These are phyloP conservation scores for Halyomorpha halys DNA, from an alignment of 1,140 invertebrate species.

Conservation along the genomic window DNA sequence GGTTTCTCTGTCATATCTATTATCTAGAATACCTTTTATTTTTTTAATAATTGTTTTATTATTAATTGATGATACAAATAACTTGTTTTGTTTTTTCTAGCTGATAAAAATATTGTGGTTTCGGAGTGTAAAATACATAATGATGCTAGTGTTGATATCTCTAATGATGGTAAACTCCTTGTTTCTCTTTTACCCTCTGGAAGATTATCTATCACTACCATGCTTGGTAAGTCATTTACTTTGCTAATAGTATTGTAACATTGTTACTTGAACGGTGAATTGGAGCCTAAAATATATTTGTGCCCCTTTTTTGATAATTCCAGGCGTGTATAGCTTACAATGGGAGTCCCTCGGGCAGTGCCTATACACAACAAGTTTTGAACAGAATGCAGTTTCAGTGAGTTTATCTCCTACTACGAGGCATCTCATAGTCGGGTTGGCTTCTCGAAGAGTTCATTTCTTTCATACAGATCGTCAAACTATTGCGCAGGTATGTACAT, in stretches of 20 bases:
- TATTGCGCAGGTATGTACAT: slow-evolving; percentile 52
- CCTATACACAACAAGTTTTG: slow-evolving; percentile 62
- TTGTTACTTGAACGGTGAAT: not conserved
- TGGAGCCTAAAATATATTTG: not conserved
- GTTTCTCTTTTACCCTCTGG: slow-evolving; percentile 60
- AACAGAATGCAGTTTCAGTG: slow-evolving; percentile 69
- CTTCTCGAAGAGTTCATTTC: slow-evolving; percentile 48
- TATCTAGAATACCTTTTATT: too few relatives aligned
- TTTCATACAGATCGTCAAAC: slow-evolving; percentile 43
- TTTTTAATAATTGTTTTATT: too few relatives aligned
- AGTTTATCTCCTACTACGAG: slow-evolving; percentile 65
- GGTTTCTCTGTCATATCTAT: too few relatives aligned
- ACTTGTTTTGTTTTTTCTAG: slow-evolving; percentile 44
- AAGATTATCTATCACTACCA: slow-evolving; percentile 49
- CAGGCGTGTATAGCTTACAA: slow-evolving; percentile 70
- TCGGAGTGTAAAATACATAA: slow-evolving; percentile 75
- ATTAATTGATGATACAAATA: slow-evolving; percentile 15
- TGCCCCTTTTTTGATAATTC: not conserved
- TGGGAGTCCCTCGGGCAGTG: slow-evolving; percentile 61
- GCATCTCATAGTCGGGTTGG: slow-evolving; percentile 67
- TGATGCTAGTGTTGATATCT: slow-evolving; percentile 76
- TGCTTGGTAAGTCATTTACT: slow-evolving; percentile 45
- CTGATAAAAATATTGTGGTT: slow-evolving; percentile 65
- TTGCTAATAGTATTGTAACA: not conserved
- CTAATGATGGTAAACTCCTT: slow-evolving; percentile 63